Base-by-base conservation (phyloP, 2,113 vertebrate species). In the Psilopogon haemacephalus region DNA sequence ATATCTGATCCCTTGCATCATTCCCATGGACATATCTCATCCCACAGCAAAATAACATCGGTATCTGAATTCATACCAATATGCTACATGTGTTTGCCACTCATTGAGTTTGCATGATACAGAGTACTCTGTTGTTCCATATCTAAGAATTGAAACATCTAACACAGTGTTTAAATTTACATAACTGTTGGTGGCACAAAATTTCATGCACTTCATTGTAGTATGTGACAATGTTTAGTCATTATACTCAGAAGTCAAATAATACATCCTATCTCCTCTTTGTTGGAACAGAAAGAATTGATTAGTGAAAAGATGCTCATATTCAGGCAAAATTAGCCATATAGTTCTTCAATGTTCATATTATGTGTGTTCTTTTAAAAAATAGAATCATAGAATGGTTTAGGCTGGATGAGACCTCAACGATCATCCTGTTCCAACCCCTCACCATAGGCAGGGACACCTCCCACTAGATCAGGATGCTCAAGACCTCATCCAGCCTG, bases 311-410 rank as follows among this genome's bases (percentile, higher is more conserved):
- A 97, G 82, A 74, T 90, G 77, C 82, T 95, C 16, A 1, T 86
- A 95, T 86, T 90, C 89, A 93, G 86, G 87, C 84, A 95, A 97
- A 95, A 95, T 92, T 92, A 92, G 94, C 86, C 13, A 6, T 81
- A 78, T 85, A 85, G 80, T 88, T 84, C 93, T 94, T 92, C 90
- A 76, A 63, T 86, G 90, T 73, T 96, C 93, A 91, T 95, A 95
- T 96, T 96, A 89, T 54, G 64, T 92, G 88, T 88, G 76, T 93
- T 94, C 92, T 88, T 93, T 88, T 95, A 86, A 91, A 71, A 95
- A 96, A 94, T 11, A 72, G 95, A 95, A 96, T n/a, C n/a, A n/a
- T n/a, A n/a, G n/a, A n/a, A n/a, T n/a, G n/a, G n/a, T n/a, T n/a
- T n/a, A n/a, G n/a, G n/a, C n/a, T n/a, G n/a, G n/a, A n/a, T n/a